phyloP scores from a whole-genome alignment of 2,888 invertebrate species.

The Cheilosia pagana region DNA sequence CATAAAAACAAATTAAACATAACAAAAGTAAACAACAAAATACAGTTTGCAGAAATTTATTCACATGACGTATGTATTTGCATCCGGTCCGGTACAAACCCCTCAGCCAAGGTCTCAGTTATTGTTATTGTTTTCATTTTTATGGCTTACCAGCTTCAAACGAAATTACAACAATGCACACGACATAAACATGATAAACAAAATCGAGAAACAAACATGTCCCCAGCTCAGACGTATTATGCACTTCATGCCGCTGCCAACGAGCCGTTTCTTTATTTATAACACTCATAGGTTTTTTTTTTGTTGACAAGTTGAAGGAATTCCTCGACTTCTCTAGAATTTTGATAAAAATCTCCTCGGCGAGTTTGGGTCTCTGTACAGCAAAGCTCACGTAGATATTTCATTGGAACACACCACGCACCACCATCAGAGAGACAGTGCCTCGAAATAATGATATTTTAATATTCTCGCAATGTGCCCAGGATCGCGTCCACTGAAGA shows the following conservation, averaged over 20 bases:
- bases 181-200: constrained; percentile 47
- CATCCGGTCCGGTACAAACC: constrained; percentile 39
- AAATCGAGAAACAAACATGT: constrained; percentile 19
- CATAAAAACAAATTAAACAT: constrained; percentile 16
- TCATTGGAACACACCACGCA: constrained; percentile 6
- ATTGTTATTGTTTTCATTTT: constrained; percentile 4
- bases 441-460: constrained; percentile 62
- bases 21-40: constrained; percentile 23
- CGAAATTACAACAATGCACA: constrained; percentile 52
- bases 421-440: not conserved
- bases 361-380: constrained; percentile 24
- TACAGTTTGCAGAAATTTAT: constrained; percentile 58
- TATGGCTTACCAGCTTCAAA: constrained; percentile 50
- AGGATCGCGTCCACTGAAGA: constrained; percentile 16
- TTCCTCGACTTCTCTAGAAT: constrained; percentile 58
- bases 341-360: constrained; percentile 65
- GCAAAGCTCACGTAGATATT: constrained; percentile 3
- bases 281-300: constrained; percentile 28
- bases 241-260: constrained; percentile 32
- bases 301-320: constrained; percentile 54
- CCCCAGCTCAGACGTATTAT: constrained; percentile 28
- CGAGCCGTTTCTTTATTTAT: constrained; percentile 17
- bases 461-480: constrained; percentile 59
- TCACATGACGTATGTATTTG: constrained; percentile 5
- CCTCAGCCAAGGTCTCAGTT: not conserved